Conservation (phyloP, 2,888 invertebrate genomes). For the Isotomurus palustris region DNA sequence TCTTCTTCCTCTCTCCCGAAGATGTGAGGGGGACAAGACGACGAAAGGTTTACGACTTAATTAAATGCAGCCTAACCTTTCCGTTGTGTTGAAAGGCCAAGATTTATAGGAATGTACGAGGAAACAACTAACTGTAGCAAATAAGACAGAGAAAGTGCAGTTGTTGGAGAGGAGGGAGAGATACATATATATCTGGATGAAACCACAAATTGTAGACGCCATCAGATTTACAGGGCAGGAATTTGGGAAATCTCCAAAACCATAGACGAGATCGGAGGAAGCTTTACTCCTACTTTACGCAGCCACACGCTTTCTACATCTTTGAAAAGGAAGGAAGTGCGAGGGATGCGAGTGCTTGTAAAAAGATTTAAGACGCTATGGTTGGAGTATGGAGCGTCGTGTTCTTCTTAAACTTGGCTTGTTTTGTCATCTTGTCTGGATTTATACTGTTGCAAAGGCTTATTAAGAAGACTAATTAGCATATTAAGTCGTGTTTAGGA, state of each 20-base stretch:
- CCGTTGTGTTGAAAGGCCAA: background rate
- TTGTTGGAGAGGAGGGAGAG: background rate
- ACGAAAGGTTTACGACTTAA: slow-evolving; percentile 26
- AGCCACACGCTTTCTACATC: background rate
- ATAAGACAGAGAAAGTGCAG: background rate
- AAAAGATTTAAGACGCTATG: too few relatives aligned
- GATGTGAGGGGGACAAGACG: background rate
- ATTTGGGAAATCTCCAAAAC: slow-evolving; percentile 10
- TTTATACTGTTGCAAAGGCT: too few relatives aligned
- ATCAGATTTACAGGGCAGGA: slow-evolving; percentile 5
- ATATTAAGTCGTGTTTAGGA: too few relatives aligned
- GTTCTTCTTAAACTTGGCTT: too few relatives aligned
- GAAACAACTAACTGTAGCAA: background rate
- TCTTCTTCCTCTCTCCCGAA: background rate
- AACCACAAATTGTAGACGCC: slow-evolving; percentile 10
- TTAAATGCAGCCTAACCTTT: slow-evolving; percentile 20
- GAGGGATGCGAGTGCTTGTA: background rate
- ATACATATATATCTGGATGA: background rate
- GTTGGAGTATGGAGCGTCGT: too few relatives aligned
- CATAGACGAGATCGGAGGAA: too few relatives aligned
- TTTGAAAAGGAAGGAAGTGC: background rate
- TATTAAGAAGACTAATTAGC: too few relatives aligned
- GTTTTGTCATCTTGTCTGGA: too few relatives aligned
- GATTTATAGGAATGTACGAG: background rate
- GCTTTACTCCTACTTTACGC: background rate